These are phyloP conservation scores for Atethmia centrago DNA, from an alignment of 2,888 invertebrate genomes.

Conservation along the genomic window DNA sequence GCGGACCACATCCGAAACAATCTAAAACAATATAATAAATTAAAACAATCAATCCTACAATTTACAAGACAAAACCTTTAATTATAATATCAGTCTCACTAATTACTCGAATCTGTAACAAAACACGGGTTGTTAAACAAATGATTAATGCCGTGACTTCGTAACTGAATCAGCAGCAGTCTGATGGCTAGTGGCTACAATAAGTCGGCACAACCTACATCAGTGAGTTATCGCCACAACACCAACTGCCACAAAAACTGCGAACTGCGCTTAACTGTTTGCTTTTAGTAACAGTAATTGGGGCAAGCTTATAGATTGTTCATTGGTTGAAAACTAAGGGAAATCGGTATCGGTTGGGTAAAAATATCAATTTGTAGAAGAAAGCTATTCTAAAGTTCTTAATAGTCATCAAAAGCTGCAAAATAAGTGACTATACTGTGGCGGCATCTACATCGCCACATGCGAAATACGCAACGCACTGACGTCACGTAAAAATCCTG, in stretches of 20 bases:
- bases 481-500: too few relatives aligned
- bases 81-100: slow-evolving; percentile 3
- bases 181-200: slow-evolving; percentile 30
- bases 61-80: slow-evolving; percentile 10
- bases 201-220: slow-evolving; percentile 23
- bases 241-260: slow-evolving; percentile 27
- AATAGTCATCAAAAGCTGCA: background rate
- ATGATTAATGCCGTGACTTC: slow-evolving; percentile 41
- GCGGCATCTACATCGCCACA: too few relatives aligned
- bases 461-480: too few relatives aligned
- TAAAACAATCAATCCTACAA: slow-evolving; percentile 1
- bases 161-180: slow-evolving; percentile 12
- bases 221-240: slow-evolving; percentile 51
- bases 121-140: slow-evolving; percentile 25
- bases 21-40: background rate
- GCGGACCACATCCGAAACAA: background rate
- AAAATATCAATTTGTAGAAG: background rate
- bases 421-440: background rate
- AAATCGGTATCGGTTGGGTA: background rate
- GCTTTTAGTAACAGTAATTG: slow-evolving; percentile 48
- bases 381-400: background rate
- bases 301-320: slow-evolving; percentile 27
- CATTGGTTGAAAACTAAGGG: background rate
- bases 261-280: slow-evolving; percentile 18
- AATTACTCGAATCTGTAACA: slow-evolving; percentile 19